These are phyloP conservation scores for Macropus fuliginosus DNA, from an alignment of 2,797 vertebrate species.

Conservation along the genomic window DNA sequence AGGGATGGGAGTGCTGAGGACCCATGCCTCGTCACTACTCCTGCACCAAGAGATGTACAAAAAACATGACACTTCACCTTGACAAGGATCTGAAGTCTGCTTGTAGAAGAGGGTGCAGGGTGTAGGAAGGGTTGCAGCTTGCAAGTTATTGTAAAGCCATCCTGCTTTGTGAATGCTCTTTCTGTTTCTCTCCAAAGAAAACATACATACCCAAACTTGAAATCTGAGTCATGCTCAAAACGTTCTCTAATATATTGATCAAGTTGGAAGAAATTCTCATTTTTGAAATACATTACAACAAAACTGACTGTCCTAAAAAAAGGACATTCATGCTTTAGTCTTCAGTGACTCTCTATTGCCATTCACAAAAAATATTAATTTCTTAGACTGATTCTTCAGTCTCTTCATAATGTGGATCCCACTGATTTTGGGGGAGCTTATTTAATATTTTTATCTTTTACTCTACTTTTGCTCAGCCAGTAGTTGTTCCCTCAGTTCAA, in stretches of 20 bases:
- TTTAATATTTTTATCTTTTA: not conserved
- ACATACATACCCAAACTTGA: not conserved
- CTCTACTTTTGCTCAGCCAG: not conserved
- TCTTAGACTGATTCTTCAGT: not conserved
- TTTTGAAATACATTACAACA: not conserved
- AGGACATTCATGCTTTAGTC: not conserved
- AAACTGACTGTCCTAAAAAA: not conserved
- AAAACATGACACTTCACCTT: not conserved
- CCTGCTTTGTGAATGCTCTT: not conserved
- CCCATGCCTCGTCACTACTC: not conserved
- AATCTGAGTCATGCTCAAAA: not conserved
- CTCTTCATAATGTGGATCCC: not conserved
- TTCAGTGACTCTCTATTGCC: not conserved
- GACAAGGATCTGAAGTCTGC: not conserved
- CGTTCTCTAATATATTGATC: not conserved
- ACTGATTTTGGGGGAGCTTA: not conserved
- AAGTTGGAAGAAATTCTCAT: not conserved
- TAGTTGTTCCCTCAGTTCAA: not conserved
- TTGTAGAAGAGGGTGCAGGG: not conserved
- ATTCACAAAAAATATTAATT: not conserved
- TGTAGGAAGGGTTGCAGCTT: not conserved
- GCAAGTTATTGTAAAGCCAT: not conserved
- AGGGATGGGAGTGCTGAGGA: not conserved
- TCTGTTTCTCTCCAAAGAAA: not conserved
- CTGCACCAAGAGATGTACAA: not conserved